These are phyloP conservation scores for Eurystomus gularis DNA, from an alignment of 2,113 vertebrate genomes.

Conservation along the genomic window DNA sequence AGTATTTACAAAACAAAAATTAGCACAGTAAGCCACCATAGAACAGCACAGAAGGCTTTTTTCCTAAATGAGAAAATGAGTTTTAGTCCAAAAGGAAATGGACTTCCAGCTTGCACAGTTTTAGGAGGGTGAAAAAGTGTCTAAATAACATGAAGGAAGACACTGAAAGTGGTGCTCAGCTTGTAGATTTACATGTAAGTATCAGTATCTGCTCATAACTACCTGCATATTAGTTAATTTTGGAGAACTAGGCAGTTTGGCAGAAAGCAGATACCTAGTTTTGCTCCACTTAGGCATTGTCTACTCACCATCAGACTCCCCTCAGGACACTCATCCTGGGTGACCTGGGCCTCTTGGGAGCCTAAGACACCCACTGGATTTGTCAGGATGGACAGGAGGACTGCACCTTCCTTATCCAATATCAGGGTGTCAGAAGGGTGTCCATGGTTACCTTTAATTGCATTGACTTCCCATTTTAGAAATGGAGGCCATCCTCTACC, in stretches of 20 bases:
- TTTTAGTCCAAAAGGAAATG: neutral
- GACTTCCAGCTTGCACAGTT: neutral
- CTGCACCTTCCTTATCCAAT: neutral
- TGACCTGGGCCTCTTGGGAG: neutral
- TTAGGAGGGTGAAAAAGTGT: neutral
- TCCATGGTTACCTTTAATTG: neutral
- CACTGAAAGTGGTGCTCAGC: neutral
- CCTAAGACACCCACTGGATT: neutral
- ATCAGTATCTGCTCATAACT: neutral
- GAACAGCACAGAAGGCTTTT: neutral
- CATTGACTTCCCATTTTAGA: neutral
- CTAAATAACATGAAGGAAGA: neutral
- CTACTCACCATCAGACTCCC: neutral
- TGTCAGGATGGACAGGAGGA: neutral
- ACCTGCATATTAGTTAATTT: neutral
- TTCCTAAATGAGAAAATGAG: neutral
- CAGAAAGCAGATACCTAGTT: neutral
- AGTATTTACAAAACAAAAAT: neutral
- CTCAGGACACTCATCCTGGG: neutral
- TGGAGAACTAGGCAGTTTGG: neutral
- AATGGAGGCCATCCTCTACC: neutral
- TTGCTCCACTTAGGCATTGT: neutral
- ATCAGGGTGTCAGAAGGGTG: neutral
- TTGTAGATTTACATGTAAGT: neutral
- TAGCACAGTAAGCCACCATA: neutral